Conservation (phyloP, 2,797 vertebrate genomes). For the Helostoma temminkii region DNA sequence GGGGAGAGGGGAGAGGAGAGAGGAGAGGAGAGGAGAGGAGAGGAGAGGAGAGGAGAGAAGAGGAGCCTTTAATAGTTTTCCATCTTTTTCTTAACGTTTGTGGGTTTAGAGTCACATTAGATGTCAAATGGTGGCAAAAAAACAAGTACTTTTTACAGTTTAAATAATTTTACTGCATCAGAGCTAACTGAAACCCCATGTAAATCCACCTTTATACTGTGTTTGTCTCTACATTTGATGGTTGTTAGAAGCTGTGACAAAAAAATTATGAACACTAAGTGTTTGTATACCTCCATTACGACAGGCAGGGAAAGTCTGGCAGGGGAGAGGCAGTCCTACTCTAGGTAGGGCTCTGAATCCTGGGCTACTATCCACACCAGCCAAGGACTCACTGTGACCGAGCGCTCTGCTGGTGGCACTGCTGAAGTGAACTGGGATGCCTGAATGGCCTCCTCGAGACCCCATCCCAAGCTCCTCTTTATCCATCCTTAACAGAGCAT, state of each 20-base stretch:
- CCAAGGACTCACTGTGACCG: slow-evolving; percentile 83
- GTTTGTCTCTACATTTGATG: slow-evolving; percentile 7
- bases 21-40: background rate
- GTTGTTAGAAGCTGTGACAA: slow-evolving; percentile 6
- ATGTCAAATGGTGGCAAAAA: slow-evolving; percentile 13
- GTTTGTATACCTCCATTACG: slow-evolving; percentile 88
- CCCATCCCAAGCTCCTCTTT: slow-evolving; percentile 83
- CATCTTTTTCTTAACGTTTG: background rate
- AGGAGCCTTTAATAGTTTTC: slow-evolving; percentile 4
- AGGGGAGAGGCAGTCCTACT: slow-evolving; percentile 88
- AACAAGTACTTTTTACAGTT: background rate
- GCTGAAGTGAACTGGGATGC: slow-evolving; percentile 88
- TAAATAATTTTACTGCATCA: slow-evolving; percentile 2
- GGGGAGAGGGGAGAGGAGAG: slow-evolving; percentile 2
- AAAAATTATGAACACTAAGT: slow-evolving; percentile 20
- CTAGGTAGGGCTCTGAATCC: slow-evolving; percentile 87
- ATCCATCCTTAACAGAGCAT: slow-evolving; percentile 84
- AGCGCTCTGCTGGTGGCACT: slow-evolving; percentile 81
- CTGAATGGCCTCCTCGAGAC: slow-evolving; percentile 80
- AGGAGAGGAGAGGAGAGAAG: no score
- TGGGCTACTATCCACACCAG: slow-evolving; percentile 76
- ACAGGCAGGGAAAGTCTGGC: slow-evolving; percentile 94
- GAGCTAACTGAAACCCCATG: slow-evolving; percentile 1
- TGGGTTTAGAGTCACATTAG: background rate
- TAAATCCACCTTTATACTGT: slow-evolving; percentile 1